These are phyloP conservation scores for Coreoperca whiteheadi DNA, from an alignment of 2,113 vertebrate species.

Conservation along the genomic window DNA sequence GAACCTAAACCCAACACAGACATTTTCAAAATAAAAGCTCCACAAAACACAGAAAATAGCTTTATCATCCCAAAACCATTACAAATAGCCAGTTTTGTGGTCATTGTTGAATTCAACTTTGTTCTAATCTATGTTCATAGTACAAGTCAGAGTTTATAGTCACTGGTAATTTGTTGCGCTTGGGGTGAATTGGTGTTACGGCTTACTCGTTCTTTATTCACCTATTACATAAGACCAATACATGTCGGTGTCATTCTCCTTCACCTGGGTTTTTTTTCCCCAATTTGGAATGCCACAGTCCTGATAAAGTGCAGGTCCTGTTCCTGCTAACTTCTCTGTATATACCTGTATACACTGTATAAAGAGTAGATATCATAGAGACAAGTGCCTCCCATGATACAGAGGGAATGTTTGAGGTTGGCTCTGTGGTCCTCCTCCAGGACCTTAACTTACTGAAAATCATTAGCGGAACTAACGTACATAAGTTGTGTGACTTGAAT, in stretches of 20 bases:
- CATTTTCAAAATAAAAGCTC: too few relatives aligned
- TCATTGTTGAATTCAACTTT: not conserved
- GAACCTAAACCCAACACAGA: too few relatives aligned
- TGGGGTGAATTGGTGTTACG: not conserved
- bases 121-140: not conserved
- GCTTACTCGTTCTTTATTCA: not conserved
- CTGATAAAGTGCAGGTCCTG: not conserved
- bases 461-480: not conserved
- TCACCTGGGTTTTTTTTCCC: not conserved
- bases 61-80: too few relatives aligned
- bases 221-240: not conserved
- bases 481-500: constrained; percentile 5
- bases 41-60: too few relatives aligned
- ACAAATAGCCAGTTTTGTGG: not conserved
- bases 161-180: not conserved
- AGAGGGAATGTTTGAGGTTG: not conserved
- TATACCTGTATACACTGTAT: too few relatives aligned
- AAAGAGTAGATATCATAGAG: not conserved
- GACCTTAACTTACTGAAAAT: not conserved
- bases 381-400: not conserved
- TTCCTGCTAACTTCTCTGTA: not conserved
- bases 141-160: not conserved
- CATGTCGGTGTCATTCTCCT: not conserved
- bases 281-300: not conserved
- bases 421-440: not conserved